A percentile compares a stretch with the other conserved stretches of the same genome.
These are phyloP conservation scores for Pardalotus punctatus DNA, from an alignment of 2,113 vertebrate species.

Conservation along the genomic window DNA sequence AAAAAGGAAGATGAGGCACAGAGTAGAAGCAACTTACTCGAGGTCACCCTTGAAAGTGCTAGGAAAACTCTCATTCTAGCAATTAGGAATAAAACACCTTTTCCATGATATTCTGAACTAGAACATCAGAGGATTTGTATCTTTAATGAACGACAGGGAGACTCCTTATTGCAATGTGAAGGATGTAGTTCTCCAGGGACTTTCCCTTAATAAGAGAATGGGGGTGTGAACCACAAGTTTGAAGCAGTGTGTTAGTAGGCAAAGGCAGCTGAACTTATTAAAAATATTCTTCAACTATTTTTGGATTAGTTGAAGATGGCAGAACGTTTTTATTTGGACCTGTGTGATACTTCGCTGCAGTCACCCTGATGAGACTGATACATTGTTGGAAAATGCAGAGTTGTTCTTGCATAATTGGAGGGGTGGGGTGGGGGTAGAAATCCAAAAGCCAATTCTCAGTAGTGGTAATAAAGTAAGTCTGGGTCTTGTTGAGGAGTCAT, in stretches of 20 bases:
- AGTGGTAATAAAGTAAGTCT: not conserved
- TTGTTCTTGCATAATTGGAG: not conserved
- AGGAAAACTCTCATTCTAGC: not conserved
- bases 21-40: not conserved
- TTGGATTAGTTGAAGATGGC: not conserved
- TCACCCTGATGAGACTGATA: not conserved
- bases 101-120: not conserved
- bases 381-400: not conserved
- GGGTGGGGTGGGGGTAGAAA: accelerated
- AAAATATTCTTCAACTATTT: not conserved
- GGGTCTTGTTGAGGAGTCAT: not conserved
- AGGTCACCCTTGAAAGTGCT: not conserved
- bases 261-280: not conserved
- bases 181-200: not conserved
- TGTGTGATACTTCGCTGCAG: not conserved
- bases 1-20: not conserved
- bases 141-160: not conserved
- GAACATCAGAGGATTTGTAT: not conserved
- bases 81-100: not conserved
- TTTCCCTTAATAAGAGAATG: not conserved
- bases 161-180: not conserved
- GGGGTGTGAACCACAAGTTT: not conserved
- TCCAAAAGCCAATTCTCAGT: not conserved
- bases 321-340: not conserved
- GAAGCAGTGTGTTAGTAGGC: not conserved